Base-by-base conservation (phyloP, 2,888 invertebrate species). In the Melinaea menophilus region DNA sequence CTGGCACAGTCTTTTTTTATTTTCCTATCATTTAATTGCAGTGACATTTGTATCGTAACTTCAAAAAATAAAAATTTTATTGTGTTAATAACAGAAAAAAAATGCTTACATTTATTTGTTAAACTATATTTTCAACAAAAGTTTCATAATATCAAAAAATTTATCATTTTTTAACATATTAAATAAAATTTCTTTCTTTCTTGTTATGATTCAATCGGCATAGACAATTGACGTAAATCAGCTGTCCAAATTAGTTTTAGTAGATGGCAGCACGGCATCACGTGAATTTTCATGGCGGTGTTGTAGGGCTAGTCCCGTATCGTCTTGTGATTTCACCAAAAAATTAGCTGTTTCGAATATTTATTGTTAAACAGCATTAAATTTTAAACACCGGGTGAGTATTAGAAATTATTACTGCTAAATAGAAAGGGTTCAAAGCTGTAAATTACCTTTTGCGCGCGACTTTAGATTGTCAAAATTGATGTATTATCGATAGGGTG, bases 251-350 rank as follows among this genome's bases (percentile, higher is more conserved):
- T 80, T 79, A 85, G 83, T 85, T 74, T 79, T 86, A 85, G 82
- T 87, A 92, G 92, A 85, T 91, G 90, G 92, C 91, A 91, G 90
- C 91, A 92, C 91, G 78, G 91, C 88, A 89, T 92, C 92, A 92
- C 92, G 92, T 93, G 92, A 93, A 92, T 92, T 90, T 90, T 92
- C 90, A 92, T 89, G 91, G 91, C 92, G 89, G 78, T 82, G 79
- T 83, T 87, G 87, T 88, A 86, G 91, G 91, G 89, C 88, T 88
- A 85, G 88, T 82, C 89, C 90, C 91, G 87, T 85, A 84, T 86
- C 87, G 91, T 91, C 91, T 90, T 90, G 91, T 91, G 91, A 90
- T 91, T 91, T 88, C 88, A 82, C 84, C 85, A 85, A 88, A 86
- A 22, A 85, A 85, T 82, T 85, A 79, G 88, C 89, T 90, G 90